Percentiles rank a stretch among this genome's conserved stretches.
Conservation (phyloP, 2,888 invertebrate genomes). For the Brachylomia viminalis region DNA sequence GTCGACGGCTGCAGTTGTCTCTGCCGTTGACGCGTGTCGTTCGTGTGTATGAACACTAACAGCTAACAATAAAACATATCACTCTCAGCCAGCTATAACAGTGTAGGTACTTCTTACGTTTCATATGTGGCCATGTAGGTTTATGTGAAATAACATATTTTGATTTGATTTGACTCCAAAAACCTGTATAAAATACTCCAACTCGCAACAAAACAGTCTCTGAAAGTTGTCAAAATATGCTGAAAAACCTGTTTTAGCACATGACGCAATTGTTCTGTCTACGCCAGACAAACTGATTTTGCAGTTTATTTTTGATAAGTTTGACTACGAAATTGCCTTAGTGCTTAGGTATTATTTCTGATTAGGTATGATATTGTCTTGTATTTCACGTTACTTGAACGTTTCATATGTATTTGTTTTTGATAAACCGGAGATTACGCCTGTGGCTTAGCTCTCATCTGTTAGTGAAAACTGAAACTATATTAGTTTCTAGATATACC, state of each 20-base stretch:
- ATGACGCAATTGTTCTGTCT: not conserved
- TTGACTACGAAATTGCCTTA: not conserved
- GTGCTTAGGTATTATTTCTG: not conserved
- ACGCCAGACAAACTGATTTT: not conserved
- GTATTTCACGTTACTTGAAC: not conserved
- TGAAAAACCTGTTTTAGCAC: not conserved
- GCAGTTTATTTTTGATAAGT: not conserved
- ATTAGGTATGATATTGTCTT: not conserved
- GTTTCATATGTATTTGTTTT: slow-evolving; percentile 2
- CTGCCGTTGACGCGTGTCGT: too few species aligned
- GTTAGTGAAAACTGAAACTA: slow-evolving; percentile 37
- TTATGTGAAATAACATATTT: too few species aligned
- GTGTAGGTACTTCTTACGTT: too few species aligned
- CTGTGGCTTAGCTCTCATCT: not conserved
- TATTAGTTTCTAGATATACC: not conserved
- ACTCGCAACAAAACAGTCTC: too few species aligned
- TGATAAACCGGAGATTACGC: slow-evolving; percentile 24
- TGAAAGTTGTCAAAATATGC: not conserved
- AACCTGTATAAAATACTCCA: not conserved
- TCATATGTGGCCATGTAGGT: too few species aligned
- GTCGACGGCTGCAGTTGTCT: too few species aligned
- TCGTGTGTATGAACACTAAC: too few species aligned
- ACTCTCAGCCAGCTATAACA: too few species aligned
- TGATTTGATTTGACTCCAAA: not conserved
- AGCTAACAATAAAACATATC: not conserved